Conservation (phyloP, 1,140 invertebrate species). For the Pygmarrhopalites habei region DNA sequence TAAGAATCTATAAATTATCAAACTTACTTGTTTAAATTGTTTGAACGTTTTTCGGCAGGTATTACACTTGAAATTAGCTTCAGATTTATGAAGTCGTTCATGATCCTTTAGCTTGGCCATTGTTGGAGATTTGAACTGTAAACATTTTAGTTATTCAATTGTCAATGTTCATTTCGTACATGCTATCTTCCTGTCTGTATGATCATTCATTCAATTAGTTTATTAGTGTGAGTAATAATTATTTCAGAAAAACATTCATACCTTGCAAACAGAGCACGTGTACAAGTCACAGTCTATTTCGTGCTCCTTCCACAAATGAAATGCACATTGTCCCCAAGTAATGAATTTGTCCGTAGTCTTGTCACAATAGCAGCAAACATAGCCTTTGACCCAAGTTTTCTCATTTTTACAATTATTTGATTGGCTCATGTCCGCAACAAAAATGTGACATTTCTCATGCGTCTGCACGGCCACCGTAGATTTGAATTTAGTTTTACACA, state of each 20-base stretch:
- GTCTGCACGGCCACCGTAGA: conserved; percentile 41
- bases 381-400: conserved; percentile 43
- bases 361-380: conserved; percentile 48
- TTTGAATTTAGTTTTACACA: conserved; percentile 38
- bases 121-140: conserved; percentile 39
- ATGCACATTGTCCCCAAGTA: conserved; percentile 54
- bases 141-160: conserved; percentile 43
- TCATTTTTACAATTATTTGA: not conserved
- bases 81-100: conserved; percentile 54
- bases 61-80: conserved; percentile 52
- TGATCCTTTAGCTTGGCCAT: conserved; percentile 52
- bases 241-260: conserved; percentile 2
- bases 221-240: too few species aligned
- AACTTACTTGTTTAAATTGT: conserved; percentile 54
- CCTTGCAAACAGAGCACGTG: conserved; percentile 48
- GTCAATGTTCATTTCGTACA: too few species aligned
- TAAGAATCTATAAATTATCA: too few species aligned
- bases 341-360: conserved; percentile 43
- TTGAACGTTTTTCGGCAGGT: conserved; percentile 58
- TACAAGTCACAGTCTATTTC: conserved; percentile 61
- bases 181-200: too few species aligned
- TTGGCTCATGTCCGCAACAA: not conserved
- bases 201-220: too few species aligned
- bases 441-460: conserved; percentile 44
- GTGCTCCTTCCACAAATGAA: conserved; percentile 62